Base-by-base conservation (phyloP, 2,888 invertebrate species). In the Drosophila quasianomalipes region DNA sequence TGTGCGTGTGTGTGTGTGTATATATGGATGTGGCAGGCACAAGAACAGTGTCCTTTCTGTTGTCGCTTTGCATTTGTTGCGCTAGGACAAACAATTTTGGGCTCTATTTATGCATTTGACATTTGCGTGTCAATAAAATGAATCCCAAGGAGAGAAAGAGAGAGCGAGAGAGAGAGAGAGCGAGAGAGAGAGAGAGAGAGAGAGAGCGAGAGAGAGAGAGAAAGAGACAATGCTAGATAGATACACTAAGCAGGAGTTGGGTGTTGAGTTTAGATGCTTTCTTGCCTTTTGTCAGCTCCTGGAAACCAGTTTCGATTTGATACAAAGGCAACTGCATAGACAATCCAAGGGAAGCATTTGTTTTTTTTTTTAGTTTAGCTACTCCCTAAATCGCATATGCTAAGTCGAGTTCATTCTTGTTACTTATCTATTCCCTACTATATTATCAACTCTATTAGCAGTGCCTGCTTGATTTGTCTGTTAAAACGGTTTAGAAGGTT, bases 1-100 rank as follows among this genome's bases (percentile, higher is more conserved):
- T 9, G 31, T 4, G 26, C 30, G 35, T 12, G 14, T 1, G 19
- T 12, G 30, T n/a, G 22, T 12, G 12, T 22, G 14, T 22, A 4
- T 35, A 14, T 35, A 6, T 41, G 19, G 52, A 35, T 39, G n/a
- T 4, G 28, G 55, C 19, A 35, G 44, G 51, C 33, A 41, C 53
- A 53, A 22, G 7, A 53, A 51, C 51, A 51, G 52, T 70, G 44
- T 55, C 60, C 41, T 47, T 71, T 61, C 80, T 55, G 57, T 81
- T 89, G 91, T 91, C 90, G 70, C 74, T 83, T 83, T 70, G 54
- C 74, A 90, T 91, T 91, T 87, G 65, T 79, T 86, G 84, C 90
- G 90, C 91, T 81, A 86, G 76, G 85, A 64, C 84, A 82, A 69
- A 76, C 79, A 68, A 59, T 77, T 82, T 83, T 70, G 60, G 70